Percentiles rank a stretch among this genome's conserved stretches.
These are phyloP conservation scores for Sakesphorus luctuosus DNA, from an alignment of 2,113 vertebrate genomes.

Conservation along the genomic window DNA sequence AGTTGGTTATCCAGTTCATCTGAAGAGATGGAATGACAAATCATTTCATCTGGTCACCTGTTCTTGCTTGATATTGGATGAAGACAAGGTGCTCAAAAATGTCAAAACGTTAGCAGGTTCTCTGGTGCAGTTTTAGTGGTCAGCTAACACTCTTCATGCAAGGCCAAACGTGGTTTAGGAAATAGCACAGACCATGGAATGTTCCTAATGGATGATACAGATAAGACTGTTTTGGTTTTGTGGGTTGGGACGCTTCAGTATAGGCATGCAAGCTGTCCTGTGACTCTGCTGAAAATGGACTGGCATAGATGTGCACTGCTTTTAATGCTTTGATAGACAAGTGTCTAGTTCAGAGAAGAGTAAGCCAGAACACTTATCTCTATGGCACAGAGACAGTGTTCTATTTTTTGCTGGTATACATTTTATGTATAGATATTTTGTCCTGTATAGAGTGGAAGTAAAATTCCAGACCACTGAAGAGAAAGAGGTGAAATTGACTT, in stretches of 20 bases:
- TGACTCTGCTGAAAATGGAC: not conserved
- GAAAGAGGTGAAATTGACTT: not conserved
- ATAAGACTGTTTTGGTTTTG: not conserved
- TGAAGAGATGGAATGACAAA: not conserved
- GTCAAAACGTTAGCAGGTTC: rapidly evolving
- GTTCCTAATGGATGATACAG: not conserved
- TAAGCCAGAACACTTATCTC: not conserved
- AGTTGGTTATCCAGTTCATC: not conserved
- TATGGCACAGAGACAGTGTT: not conserved
- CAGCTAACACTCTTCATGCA: not conserved
- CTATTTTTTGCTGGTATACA: not conserved
- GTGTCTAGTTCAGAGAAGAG: not conserved
- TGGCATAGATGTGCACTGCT: not conserved
- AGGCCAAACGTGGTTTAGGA: not conserved
- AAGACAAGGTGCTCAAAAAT: not conserved
- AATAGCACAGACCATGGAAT: not conserved
- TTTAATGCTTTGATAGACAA: not conserved
- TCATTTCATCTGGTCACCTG: not conserved
- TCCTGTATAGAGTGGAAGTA: not conserved
- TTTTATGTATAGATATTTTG: not conserved
- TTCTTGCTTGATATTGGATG: not conserved
- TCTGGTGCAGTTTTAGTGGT: not conserved
- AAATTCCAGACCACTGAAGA: not conserved
- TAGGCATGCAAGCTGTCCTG: not conserved
- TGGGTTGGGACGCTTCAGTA: not conserved